Conservation (phyloP, 2,888 invertebrate species). For the Metacarcinus magister region DNA sequence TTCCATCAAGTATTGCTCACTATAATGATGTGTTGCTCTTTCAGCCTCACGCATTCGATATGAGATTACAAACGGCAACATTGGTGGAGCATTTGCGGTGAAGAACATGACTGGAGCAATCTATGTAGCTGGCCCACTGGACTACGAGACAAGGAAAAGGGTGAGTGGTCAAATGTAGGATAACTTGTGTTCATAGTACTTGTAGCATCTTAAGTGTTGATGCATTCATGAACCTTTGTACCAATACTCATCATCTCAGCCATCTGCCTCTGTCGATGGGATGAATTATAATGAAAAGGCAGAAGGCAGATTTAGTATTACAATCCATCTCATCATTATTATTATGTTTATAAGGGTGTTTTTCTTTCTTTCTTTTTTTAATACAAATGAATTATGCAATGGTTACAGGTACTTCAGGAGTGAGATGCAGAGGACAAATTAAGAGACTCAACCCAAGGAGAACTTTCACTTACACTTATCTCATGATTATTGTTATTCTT, state of each 20-base stretch:
- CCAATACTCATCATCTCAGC: neutral
- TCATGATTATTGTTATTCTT: neutral
- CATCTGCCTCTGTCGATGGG: neutral
- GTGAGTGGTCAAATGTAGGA: conserved; percentile 88
- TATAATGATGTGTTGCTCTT: conserved; percentile 82
- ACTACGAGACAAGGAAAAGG: conserved; percentile 97
- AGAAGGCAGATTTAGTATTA: neutral
- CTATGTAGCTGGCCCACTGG: conserved; percentile 97
- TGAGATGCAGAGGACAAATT: neutral
- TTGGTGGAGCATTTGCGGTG: conserved; percentile 98
- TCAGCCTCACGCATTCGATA: conserved; percentile 99
- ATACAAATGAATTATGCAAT: neutral
- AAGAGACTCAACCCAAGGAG: neutral
- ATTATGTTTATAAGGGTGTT: neutral
- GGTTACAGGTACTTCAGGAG: neutral
- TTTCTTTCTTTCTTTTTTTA: neutral
- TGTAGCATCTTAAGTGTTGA: neutral
- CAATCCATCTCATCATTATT: neutral
- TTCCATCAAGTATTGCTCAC: neutral
- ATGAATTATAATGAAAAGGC: neutral
- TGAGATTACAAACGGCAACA: conserved; percentile 99
- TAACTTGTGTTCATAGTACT: neutral
- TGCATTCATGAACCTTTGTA: neutral
- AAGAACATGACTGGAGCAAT: conserved; percentile 99
- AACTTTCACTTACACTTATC: neutral